phyloP scores from a whole-genome alignment of 2,113 vertebrate genomes.

The Stegostoma tigrinum region DNA sequence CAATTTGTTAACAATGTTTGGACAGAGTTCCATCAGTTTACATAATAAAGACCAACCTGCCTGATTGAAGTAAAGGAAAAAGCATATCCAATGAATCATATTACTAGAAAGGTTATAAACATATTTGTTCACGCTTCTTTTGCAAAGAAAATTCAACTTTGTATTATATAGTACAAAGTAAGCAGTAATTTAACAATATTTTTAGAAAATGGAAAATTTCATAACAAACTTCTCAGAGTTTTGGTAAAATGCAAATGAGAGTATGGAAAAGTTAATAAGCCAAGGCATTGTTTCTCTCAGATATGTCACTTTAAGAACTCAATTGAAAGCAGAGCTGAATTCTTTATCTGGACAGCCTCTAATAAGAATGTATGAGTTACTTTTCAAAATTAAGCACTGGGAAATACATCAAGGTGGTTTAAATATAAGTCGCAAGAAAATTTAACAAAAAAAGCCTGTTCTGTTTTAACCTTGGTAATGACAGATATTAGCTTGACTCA shows the following conservation, averaged over 20 bases:
- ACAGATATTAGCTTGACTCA: background rate
- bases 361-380: background rate
- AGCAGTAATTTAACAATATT: background rate
- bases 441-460: background rate
- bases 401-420: background rate
- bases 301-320: background rate
- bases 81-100: background rate
- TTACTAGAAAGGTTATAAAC: background rate
- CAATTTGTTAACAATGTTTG: slow-evolving; percentile 66
- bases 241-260: background rate
- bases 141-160: background rate
- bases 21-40: slow-evolving; percentile 82
- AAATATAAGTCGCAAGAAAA: background rate
- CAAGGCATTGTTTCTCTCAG: background rate
- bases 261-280: background rate
- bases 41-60: slow-evolving; percentile 83
- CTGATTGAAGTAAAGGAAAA: slow-evolving; percentile 55
- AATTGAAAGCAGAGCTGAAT: background rate
- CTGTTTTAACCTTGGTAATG: background rate
- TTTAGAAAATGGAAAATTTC: background rate
- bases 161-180: background rate
- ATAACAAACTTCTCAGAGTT: background rate
- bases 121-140: background rate
- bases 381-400: background rate
- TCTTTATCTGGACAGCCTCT: background rate